phyloP scores from a whole-genome alignment of 1,140 invertebrate species.

The Zaprionus kolodkinae region DNA sequence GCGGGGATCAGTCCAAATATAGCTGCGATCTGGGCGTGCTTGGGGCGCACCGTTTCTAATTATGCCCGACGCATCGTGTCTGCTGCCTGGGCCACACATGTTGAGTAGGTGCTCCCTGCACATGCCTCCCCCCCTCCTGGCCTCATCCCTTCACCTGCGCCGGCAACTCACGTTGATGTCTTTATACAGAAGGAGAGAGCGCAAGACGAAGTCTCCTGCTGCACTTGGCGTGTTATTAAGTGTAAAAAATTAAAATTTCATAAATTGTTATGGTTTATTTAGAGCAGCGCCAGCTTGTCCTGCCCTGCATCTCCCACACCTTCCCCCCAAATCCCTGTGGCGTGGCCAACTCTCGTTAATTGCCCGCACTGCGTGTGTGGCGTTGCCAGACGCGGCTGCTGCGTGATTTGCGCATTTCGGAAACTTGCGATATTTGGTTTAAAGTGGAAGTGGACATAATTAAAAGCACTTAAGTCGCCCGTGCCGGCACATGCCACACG shows the following conservation, averaged over 20 bases:
- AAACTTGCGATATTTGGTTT: slow-evolving; percentile 75
- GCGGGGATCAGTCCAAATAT: slow-evolving; percentile 35
- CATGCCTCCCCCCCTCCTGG: not conserved
- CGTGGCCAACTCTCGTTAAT: slow-evolving; percentile 37
- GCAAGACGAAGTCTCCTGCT: slow-evolving; percentile 4
- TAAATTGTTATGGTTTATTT: slow-evolving; percentile 81
- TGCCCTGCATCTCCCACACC: not conserved
- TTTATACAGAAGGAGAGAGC: slow-evolving; percentile 47
- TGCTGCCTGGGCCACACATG: slow-evolving; percentile 69
- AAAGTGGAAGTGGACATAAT: slow-evolving; percentile 76
- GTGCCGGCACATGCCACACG: slow-evolving; percentile 24
- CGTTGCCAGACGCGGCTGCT: slow-evolving; percentile 2
- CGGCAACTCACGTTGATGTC: slow-evolving; percentile 70
- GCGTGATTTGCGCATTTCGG: slow-evolving; percentile 70
- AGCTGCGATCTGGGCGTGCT: slow-evolving; percentile 10
- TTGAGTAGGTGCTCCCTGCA: slow-evolving; percentile 20
- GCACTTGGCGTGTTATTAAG: slow-evolving; percentile 75
- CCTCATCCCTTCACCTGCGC: slow-evolving; percentile 59
- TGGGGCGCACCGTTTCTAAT: slow-evolving; percentile 59
- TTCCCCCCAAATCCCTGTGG: not conserved
- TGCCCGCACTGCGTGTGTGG: slow-evolving; percentile 31
- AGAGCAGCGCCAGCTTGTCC: slow-evolving; percentile 52
- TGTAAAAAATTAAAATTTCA: slow-evolving; percentile 81
- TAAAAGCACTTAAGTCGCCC: slow-evolving; percentile 76
- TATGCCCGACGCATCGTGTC: slow-evolving; percentile 57